Evolutionary conservation across 2,113 vertebrate species (phyloP), one percentile per base, ranked within the genome.

Genomic region (Anhinga anhinga): DNA sequence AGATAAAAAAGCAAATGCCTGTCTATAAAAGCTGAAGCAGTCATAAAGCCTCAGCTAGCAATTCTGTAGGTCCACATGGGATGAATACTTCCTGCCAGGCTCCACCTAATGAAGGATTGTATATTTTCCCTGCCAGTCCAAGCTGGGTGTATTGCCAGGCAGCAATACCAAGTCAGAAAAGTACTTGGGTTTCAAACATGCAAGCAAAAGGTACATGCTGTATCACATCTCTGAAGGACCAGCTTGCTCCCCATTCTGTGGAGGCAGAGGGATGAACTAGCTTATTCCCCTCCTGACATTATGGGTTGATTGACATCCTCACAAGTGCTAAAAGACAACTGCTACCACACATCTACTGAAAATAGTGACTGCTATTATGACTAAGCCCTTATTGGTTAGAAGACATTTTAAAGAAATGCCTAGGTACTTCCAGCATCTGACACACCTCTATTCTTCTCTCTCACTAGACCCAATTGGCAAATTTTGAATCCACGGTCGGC

Each of bases 321-420:
- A 80, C 34, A 93, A 82, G 56, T 85, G 81, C 47, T 82, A 47
- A 93, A 91, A 91, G 22, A 52, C 45, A 93, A 47, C 77, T 91
- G 65, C 61, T 84, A 91, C 83, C 94, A 89, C 91, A 95, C 82
- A 90, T 47, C 20, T 92, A 52, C 95, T 93, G 86, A 93, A 92
- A 95, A 92, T 56, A 96, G 89, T 82, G 84, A 89, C 62, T 91
- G 69, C 56, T 91, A 12, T 89, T 70, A 73, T 94, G 67, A 91
- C 70, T 91, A 85, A 94, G 26, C 36, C 34, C 16, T 66, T 62
- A 45, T 15, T 82, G 49, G 52, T 80, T 87, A 62, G 34, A 95
- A 95, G 32, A 9, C 10, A 72, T 78, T 85, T 82, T 26, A 45
- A 65, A 87, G 13, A 82, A 65, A 79, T 38, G 8, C 6, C 40